A percentile compares a stretch with the other conserved stretches of the same genome.
Evolutionary conservation across 2,888 invertebrate genomes (phyloP).

Genomic region (Scaptomyza flava): DNA sequence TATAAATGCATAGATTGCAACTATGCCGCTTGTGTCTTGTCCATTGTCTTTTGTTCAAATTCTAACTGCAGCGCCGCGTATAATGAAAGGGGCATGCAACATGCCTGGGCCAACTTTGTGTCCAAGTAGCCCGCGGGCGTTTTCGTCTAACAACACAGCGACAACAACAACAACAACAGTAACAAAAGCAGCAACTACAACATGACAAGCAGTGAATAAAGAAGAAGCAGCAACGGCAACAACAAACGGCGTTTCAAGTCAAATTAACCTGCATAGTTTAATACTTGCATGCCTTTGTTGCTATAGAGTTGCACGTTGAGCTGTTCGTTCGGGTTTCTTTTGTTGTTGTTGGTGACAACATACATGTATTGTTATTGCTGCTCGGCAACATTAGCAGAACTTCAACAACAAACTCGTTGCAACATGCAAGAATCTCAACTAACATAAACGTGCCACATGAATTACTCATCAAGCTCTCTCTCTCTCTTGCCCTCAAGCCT

Average conservation of each 20-base stretch:
- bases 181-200: slow-evolving; percentile 12
- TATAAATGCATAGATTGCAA: slow-evolving; percentile 25
- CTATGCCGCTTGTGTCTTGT: slow-evolving; percentile 50
- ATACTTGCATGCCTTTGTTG: slow-evolving; percentile 57
- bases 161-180: slow-evolving; percentile 14
- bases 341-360: slow-evolving; percentile 19
- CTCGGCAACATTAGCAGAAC: slow-evolving; percentile 39
- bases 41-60: slow-evolving; percentile 57
- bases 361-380: slow-evolving; percentile 40
- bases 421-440: slow-evolving; percentile 40
- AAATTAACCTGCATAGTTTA: slow-evolving; percentile 78
- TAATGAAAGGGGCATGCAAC: slow-evolving; percentile 32
- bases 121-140: slow-evolving; percentile 54
- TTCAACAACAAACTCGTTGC: slow-evolving; percentile 32
- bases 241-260: slow-evolving; percentile 62
- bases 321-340: slow-evolving; percentile 24
- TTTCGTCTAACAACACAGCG: slow-evolving; percentile 46
- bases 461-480: slow-evolving; percentile 31
- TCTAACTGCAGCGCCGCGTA: slow-evolving; percentile 40
- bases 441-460: slow-evolving; percentile 30
- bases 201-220: slow-evolving; percentile 22
- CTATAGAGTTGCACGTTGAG: slow-evolving; percentile 21
- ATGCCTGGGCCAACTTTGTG: slow-evolving; percentile 57
- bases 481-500: slow-evolving; percentile 7
- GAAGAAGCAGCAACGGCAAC: slow-evolving; percentile 5